These are phyloP conservation scores for Coremacera marginata DNA, from an alignment of 2,888 invertebrate genomes.

Conservation along the genomic window DNA sequence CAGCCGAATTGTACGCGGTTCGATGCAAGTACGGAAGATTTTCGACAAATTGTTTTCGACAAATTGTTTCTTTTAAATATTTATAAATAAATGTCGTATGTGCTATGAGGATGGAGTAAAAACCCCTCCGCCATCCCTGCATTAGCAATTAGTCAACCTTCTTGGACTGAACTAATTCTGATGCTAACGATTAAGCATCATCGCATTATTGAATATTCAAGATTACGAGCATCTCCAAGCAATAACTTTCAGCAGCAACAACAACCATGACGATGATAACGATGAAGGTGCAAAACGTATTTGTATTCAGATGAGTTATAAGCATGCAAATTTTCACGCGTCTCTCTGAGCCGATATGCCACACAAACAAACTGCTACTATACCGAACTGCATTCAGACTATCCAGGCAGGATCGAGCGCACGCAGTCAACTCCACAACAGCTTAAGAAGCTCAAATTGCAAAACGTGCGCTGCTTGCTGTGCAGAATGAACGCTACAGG, in stretches of 20 bases:
- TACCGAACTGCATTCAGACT: no score
- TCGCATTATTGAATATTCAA: background rate
- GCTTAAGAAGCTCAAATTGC: slow-evolving; percentile 33
- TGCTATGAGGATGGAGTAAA: no score
- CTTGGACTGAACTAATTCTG: no score
- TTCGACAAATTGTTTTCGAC: no score
- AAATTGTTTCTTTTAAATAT: no score
- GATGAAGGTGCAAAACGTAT: slow-evolving; percentile 9
- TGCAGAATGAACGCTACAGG: background rate
- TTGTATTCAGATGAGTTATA: slow-evolving; percentile 14
- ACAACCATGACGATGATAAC: background rate
- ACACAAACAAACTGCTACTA: slow-evolving; percentile 22
- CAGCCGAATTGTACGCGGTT: no score
- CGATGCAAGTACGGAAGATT: no score
- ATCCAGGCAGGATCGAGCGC: background rate
- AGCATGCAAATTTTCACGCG: slow-evolving; percentile 19
- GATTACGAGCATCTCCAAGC: background rate
- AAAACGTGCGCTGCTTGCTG: slow-evolving; percentile 14
- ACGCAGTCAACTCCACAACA: background rate
- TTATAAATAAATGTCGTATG: no score
- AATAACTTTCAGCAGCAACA: background rate
- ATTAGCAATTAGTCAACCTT: background rate
- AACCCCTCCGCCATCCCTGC: background rate
- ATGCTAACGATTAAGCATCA: no score
- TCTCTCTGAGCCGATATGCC: background rate